Percentiles rank a stretch among this genome's conserved stretches.
Conservation (phyloP, 2,113 vertebrate genomes). For the Cephalopholis sonnerati region DNA sequence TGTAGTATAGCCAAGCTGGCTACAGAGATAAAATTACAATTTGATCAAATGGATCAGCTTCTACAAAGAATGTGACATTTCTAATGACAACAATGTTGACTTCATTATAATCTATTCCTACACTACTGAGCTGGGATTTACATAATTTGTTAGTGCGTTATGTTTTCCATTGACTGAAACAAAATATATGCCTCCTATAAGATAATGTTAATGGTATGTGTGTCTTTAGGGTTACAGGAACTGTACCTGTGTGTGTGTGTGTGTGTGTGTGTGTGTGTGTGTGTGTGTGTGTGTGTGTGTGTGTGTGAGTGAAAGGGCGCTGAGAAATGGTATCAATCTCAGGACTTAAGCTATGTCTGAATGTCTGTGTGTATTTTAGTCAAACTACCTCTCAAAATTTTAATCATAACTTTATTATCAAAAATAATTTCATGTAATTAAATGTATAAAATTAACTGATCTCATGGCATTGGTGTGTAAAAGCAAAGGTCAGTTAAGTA, state of each 20-base stretch:
- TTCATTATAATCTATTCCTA: not conserved
- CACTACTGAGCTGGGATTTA: not conserved
- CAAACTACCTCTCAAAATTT: not conserved
- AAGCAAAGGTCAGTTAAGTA: not conserved
- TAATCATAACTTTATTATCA: no score
- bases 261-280: no score
- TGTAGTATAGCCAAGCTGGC: not conserved
- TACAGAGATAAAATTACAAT: not conserved
- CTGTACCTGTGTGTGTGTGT: no score
- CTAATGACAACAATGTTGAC: not conserved
- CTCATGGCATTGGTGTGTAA: not conserved
- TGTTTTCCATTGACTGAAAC: constrained; percentile 29
- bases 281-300: no score
- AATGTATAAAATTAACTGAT: not conserved
- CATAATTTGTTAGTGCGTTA: not conserved
- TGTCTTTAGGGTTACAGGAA: no score
- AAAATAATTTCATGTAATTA: not conserved
- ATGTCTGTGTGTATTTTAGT: not conserved
- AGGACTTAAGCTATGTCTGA: not conserved
- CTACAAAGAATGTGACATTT: not conserved
- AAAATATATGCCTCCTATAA: constrained; percentile 2
- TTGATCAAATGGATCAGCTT: not conserved
- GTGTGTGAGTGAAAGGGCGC: not conserved
- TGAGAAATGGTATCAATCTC: not conserved
- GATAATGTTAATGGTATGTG: not conserved